Evolutionary conservation across 1,140 invertebrate genomes (phyloP).

Genomic region (Apis laboriosa): DNA sequence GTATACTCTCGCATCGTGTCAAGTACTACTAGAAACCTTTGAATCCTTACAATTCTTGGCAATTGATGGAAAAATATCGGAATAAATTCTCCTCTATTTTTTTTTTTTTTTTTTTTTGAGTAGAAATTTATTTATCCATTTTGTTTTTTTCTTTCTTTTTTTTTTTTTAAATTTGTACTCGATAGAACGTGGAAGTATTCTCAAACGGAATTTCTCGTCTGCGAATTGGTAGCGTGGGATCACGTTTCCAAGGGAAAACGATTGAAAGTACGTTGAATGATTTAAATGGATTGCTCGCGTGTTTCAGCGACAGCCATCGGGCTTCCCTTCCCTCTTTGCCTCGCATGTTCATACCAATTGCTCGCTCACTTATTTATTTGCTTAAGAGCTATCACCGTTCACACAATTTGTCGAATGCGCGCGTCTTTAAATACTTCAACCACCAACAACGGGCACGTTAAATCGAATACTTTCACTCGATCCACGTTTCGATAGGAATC

Average conservation of each 20-base stretch:
- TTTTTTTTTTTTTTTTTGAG: too few relatives aligned
- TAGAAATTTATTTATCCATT: too few relatives aligned
- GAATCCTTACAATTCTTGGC: too few relatives aligned
- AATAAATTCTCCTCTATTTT: too few relatives aligned
- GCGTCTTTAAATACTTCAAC: not conserved
- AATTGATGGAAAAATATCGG: too few relatives aligned
- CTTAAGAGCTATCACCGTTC: conserved; percentile 18
- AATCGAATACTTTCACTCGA: not conserved
- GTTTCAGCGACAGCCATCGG: conserved; percentile 20
- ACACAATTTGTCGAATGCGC: not conserved
- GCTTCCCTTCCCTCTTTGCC: conserved; percentile 13
- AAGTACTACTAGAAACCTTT: too few relatives aligned
- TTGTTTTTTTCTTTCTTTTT: not conserved
- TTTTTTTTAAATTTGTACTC: not conserved
- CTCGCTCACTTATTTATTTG: conserved; percentile 42
- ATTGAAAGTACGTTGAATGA: conserved; percentile 43
- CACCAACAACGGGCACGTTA: too few relatives aligned
- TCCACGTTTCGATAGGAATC: too few relatives aligned
- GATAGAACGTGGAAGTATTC: not conserved
- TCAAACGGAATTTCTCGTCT: conserved; percentile 19
- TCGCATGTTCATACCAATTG: conserved; percentile 7
- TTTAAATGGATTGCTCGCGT: conserved; percentile 52
- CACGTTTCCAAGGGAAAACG: conserved; percentile 20
- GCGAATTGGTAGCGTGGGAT: not conserved
- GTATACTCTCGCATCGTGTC: too few relatives aligned